These are phyloP conservation scores for Pampus argenteus DNA, from an alignment of 2,797 vertebrate species.

Conservation along the genomic window DNA sequence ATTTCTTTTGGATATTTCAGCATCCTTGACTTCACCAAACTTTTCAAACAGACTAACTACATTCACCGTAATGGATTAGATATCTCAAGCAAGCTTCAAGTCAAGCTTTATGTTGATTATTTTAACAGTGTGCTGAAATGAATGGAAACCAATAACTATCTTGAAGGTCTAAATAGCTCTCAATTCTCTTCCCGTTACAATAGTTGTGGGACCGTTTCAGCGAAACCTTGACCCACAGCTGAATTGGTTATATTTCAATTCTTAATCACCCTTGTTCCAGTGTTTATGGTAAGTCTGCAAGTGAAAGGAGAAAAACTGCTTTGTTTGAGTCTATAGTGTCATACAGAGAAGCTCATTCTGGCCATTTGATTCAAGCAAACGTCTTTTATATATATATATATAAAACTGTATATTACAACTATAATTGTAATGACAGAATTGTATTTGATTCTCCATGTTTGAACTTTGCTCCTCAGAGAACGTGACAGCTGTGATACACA, in stretches of 20 bases:
- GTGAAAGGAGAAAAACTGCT: conserved; percentile 18
- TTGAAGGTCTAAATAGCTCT: conserved; percentile 17
- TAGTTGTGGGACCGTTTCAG: neutral
- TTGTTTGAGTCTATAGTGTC: conserved; percentile 5
- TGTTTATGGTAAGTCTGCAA: conserved; percentile 9
- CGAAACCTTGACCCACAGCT: conserved; percentile 38
- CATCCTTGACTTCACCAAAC: no score
- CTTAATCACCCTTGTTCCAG: conserved; percentile 24
- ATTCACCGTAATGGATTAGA: neutral
- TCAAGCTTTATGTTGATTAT: neutral
- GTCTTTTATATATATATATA: no score
- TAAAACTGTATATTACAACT: neutral
- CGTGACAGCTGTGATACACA: conserved; percentile 13
- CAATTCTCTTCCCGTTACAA: conserved; percentile 11
- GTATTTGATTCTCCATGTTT: conserved; percentile 30
- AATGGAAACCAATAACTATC: conserved; percentile 12
- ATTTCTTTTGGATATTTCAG: no score
- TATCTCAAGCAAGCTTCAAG: neutral
- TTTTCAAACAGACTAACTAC: neutral
- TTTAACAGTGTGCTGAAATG: neutral
- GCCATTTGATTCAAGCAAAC: conserved; percentile 2
- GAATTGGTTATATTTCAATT: conserved; percentile 20
- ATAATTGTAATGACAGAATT: conserved; percentile 7
- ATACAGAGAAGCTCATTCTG: conserved; percentile 1
- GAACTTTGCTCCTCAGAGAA: conserved; percentile 24